Evolutionary conservation across 2,888 invertebrate species (phyloP), one percentile per base, ranked within the genome.

Genomic region (Volucella bombylans): DNA sequence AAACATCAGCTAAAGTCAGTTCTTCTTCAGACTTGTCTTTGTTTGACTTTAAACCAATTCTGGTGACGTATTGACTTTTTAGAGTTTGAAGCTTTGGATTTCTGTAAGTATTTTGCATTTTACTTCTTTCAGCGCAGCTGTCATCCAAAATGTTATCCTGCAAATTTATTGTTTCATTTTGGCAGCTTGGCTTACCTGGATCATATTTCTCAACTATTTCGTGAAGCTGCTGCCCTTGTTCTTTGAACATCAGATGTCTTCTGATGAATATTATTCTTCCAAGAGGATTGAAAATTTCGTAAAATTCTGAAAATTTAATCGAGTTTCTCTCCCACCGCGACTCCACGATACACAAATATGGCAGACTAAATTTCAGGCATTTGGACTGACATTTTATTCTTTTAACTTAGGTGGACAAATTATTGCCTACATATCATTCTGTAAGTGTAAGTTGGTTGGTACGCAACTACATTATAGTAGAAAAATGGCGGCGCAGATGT

Each of bases 271-370:
- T 39, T 55, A 49, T 86, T 31, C 31, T 6, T 1, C 31, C 31
- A 6, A 6, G 0, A 31, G 31, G 31, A 39, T 78, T 62, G 18
- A 15, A 71, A 12, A 69, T 54, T 12, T 59, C 65, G 38, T 82
- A 82, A 9, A 69, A 65, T 50, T 81, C 78, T n/a, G n/a, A n/a
- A n/a, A n/a, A 62, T 61, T 81, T 74, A 8, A 81, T 38, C n/a
- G 50, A 83, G 49, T 86, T 87, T 50, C 62, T 67, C 23, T 86
- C 73, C 79, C 31, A 31, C n/a, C n/a, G n/a, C n/a, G n/a, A n/a
- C n/a, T n/a, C n/a, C n/a, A n/a, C n/a, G n/a, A n/a, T n/a, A n/a
- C n/a, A n/a, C n/a, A n/a, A n/a, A n/a, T n/a, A n/a, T n/a, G n/a
- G n/a, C n/a, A n/a, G n/a, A n/a, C n/a, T n/a, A n/a, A n/a, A n/a